These are phyloP conservation scores for Apaloderma vittatum DNA, from an alignment of 2,113 vertebrate species.

Conservation along the genomic window DNA sequence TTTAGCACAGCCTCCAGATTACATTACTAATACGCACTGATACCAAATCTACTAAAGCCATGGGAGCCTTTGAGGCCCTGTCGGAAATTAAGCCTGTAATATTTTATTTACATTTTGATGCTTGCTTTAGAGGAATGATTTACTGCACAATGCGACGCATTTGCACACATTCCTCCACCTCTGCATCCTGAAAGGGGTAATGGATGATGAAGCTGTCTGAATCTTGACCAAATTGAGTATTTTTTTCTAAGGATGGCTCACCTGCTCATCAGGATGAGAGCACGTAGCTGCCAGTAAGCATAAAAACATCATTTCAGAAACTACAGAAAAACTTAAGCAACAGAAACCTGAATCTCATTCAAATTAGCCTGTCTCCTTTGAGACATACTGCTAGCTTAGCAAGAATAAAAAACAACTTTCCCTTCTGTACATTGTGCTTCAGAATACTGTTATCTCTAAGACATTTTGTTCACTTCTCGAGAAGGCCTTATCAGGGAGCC, in stretches of 20 bases:
- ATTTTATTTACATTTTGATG: not conserved
- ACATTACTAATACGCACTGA: not conserved
- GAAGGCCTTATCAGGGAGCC: slow-evolving; percentile 25
- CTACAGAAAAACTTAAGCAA: not conserved
- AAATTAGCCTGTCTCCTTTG: slow-evolving; percentile 37
- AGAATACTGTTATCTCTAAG: slow-evolving; percentile 22
- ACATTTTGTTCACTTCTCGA: slow-evolving; percentile 21
- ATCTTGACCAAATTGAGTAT: not conserved
- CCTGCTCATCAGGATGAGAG: not conserved
- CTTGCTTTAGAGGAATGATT: not conserved
- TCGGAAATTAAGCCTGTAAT: not conserved
- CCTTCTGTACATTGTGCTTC: not conserved
- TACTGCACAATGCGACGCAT: not conserved
- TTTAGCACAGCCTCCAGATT: not conserved
- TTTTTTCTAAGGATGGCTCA: not conserved
- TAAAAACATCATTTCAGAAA: slow-evolving; percentile 31
- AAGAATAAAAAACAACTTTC: slow-evolving; percentile 23
- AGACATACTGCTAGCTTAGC: not conserved
- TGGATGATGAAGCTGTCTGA: not conserved
- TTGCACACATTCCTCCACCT: not conserved
- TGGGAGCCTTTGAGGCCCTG: not conserved
- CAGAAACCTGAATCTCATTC: slow-evolving; percentile 33
- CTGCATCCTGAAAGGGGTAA: not conserved
- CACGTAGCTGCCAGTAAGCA: not conserved
- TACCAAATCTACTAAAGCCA: not conserved